These are phyloP conservation scores for Palythoa caribaeorum DNA, from an alignment of 92 coral and sea anemone species.

Conservation along the genomic window DNA sequence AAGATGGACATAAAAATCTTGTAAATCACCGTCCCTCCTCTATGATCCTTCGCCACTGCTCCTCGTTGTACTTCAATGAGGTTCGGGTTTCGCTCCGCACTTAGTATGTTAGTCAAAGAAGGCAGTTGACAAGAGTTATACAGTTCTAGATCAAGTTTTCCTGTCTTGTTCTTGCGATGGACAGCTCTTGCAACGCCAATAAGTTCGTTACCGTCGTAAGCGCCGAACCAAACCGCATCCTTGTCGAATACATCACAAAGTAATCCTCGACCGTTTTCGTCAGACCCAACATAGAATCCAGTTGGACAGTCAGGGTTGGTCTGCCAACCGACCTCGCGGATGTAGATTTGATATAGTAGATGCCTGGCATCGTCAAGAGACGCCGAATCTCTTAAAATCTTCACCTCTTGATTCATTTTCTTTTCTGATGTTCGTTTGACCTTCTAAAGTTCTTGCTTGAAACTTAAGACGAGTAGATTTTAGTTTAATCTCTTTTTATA, in stretches of 20 bases:
- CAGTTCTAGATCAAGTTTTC: slow-evolving; percentile 69
- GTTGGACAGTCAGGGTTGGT: slow-evolving; percentile 61
- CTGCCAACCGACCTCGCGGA: slow-evolving; percentile 63
- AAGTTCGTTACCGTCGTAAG: slow-evolving; percentile 46
- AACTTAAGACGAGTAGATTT: not conserved
- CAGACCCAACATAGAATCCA: slow-evolving; percentile 57
- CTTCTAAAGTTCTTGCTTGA: not conserved
- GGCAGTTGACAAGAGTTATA: slow-evolving; percentile 61
- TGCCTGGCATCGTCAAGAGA: slow-evolving; percentile 63
- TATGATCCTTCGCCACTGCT: slow-evolving; percentile 58
- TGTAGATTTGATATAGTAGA: slow-evolving; percentile 59
- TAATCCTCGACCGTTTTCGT: slow-evolving; percentile 48
- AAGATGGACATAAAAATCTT: slow-evolving; percentile 51
- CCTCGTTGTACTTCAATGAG: slow-evolving; percentile 68
- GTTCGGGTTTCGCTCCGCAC: slow-evolving; percentile 25
- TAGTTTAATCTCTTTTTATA: not conserved
- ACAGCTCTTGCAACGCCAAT: slow-evolving; percentile 70
- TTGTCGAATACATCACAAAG: slow-evolving; percentile 72
- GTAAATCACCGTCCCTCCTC: slow-evolving; percentile 57
- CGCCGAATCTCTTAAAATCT: slow-evolving; percentile 50
- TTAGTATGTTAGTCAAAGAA: slow-evolving; percentile 48
- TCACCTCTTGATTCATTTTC: slow-evolving; percentile 60
- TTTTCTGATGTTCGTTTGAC: not conserved
- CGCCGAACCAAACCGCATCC: slow-evolving; percentile 66
- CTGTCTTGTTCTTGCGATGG: slow-evolving; percentile 56